Base-by-base conservation (phyloP, 1,140 invertebrate genomes). In the Apis laboriosa region DNA sequence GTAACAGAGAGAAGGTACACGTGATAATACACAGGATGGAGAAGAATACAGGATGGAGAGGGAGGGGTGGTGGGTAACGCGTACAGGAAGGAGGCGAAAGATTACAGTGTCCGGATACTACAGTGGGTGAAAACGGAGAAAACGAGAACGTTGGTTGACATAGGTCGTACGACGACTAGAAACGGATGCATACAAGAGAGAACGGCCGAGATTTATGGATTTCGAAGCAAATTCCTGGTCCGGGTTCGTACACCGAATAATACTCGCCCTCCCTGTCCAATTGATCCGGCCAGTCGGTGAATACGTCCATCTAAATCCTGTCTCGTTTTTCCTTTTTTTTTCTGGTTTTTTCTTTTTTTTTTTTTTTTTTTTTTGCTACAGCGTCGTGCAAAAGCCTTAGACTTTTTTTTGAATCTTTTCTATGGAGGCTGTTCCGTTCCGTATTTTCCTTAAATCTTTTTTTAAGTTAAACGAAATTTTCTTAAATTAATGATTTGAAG, bases 161-260 rank as follows among this genome's bases (percentile, higher is more conserved):
- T 21, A 82, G 66, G 60, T 76, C 43, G 78, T 58, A 56, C 70
- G 78, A 64, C 75, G 74, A 79, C 55, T 51, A 68, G 53, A 63
- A 63, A 64, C 76, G 58, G 74, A 24, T 34, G 77, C 63, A 61
- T 56, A 49, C 78, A 70, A 49, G 71, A 34, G 24, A 64, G 60
- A 28, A 63, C 34, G n/a, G n/a, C 15, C 17, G 71, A 84, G 83
- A 84, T 84, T 84, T 84, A 84, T 84, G 83, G 71, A 84, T 81
- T 81, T 84, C 78, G 51, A 68, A 67, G 77, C 71, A 72, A 81
- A 81, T 81, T 84, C 51, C 78, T 71, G 80, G 75, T 55, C 78
- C 19, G 17, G 17, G 56, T 43, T 13, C 77, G 77, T 80, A 67
- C 77, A 66, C 49, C 83, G 71, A 84, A 75, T 84, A 84, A 80